Evolutionary conservation across 2,888 invertebrate species (phyloP), one percentile per base, ranked within the genome.

Genomic region (Diloba caeruleocephala): DNA sequence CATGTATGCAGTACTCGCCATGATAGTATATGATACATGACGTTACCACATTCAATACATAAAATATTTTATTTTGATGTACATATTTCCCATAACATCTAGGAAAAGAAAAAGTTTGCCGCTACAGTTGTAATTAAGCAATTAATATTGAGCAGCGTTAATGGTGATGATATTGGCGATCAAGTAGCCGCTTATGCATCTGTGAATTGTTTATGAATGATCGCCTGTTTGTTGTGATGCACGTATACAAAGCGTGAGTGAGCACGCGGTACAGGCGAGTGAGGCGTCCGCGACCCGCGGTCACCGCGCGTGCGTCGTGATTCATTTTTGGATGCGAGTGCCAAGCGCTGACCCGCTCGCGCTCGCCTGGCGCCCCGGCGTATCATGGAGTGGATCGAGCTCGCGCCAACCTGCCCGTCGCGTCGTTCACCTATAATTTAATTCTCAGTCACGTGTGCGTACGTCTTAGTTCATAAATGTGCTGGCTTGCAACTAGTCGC

Each of bases 401-500:
- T 79, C 81, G 76, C 77, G 80, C 54, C 79, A 85, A 87, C 87
- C 87, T 88, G 88, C 86, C 80, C 77, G 78, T 78, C 78, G 82
- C 77, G 78, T 78, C 78, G 82, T 81, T 84, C 85, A 84, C 81
- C 84, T 79, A n/a, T n/a, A n/a, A n/a, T n/a, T n/a, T n/a, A 81
- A 84, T 81, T 79, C 72, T 75, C 63, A 58, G 80, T 86, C 87
- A 84, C 84, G 84, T 84, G 89, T 81, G 79, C 81, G 80, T 84
- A 79, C 78, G 81, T 83, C 69, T 76, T 82, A 84, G 80, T 78
- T 78, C 72, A 69, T 78, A 79, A n/a, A 75, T 78, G 79, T 79
- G 70, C 67, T 72, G 78, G 82, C 89, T 89, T 88, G 89, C 84
- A 90, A 90, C 90, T 89, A 89, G 84, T 91, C 89, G 89, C 89